These are phyloP conservation scores for Phycodurus eques DNA, from an alignment of 2,113 vertebrate species.

Conservation along the genomic window DNA sequence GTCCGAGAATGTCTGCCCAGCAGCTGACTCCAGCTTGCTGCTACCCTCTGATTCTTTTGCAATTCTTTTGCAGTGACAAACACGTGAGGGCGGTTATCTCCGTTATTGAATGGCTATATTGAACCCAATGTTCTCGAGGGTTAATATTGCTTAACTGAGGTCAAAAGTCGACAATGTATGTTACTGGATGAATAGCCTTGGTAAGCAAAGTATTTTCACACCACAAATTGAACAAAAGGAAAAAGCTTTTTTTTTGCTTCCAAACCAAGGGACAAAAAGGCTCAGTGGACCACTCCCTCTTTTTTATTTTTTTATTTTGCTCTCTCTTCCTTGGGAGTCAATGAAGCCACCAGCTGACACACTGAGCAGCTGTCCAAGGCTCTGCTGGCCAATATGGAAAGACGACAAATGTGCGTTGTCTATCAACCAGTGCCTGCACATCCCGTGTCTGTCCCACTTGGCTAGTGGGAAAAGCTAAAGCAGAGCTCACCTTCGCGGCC, in stretches of 20 bases:
- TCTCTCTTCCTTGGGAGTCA: slow-evolving; percentile 27
- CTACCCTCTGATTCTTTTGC: slow-evolving; percentile 49
- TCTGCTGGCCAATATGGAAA: slow-evolving; percentile 18
- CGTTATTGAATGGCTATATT: slow-evolving; percentile 16
- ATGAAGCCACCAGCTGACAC: slow-evolving; percentile 76
- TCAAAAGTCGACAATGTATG: slow-evolving; percentile 36
- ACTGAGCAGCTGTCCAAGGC: slow-evolving; percentile 67
- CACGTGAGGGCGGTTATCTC: slow-evolving; percentile 22
- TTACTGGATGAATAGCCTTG: slow-evolving; percentile 35
- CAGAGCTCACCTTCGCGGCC: slow-evolving; percentile 64
- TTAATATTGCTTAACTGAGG: slow-evolving; percentile 7
- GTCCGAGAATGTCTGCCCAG: slow-evolving; percentile 57
- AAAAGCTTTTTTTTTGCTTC: slow-evolving; percentile 31
- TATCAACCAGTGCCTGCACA: slow-evolving; percentile 11
- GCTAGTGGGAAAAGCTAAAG: slow-evolving; percentile 64
- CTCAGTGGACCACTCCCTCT: slow-evolving; percentile 55
- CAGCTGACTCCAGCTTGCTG: slow-evolving; percentile 62
- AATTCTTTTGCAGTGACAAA: slow-evolving; percentile 59
- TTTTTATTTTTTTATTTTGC: slow-evolving; percentile 29
- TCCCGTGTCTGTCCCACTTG: slow-evolving; percentile 16
- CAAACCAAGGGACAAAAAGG: slow-evolving; percentile 37
- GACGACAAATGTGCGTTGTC: slow-evolving; percentile 15
- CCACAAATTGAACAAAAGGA: slow-evolving; percentile 36
- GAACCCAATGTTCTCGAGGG: slow-evolving; percentile 1
- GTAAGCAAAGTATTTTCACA: slow-evolving; percentile 36